Base-by-base conservation (phyloP, 2,888 invertebrate genomes). In the Melitaea athalia region DNA sequence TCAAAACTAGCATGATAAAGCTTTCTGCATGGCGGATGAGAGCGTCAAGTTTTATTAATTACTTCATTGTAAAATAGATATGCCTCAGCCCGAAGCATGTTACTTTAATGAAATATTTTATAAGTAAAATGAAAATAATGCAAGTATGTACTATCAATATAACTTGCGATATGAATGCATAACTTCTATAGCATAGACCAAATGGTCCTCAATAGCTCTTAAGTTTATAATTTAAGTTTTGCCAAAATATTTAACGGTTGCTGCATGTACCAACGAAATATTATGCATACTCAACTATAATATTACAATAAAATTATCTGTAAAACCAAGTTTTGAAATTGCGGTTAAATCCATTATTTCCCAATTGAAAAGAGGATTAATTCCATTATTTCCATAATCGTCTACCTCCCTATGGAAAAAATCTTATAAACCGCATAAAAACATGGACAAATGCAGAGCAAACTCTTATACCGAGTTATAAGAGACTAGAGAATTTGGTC, bases 71-170 rank as follows among this genome's bases (percentile, higher is more conserved):
- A 88, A 86, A 78, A 88, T 91, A 92, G 91, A 88, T 84, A 86
- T 85, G 92, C 91, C 92, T 91, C 88, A 84, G 92, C 91, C 91
- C 91, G 86, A 87, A 85, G 92, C 92, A 92, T 92, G 92, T 87
- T 88, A 80, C 79, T 84, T 85, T 85, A 83, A 84, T 79, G 76
- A 85, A 80, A 85, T 81, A 81, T 83, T 81, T 81, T 83, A 78
- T 85, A 85, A 85, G 79, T 79, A 73, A 83, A 77, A 79, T 78
- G 72, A 79, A 73, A 73, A 74, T 75, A 70, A 76, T 75, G 71
- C 72, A 68, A 71, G 70, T 64, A 72, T n/a, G n/a, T 69, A 75
- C 59, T 62, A 45, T 50, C 11, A 17, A 52, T 57, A 52, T 59
- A 55, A 55, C 64, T 52, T 60, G 64, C 70, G 65, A 71, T 63